Percentiles rank a stretch among this genome's conserved stretches.
phyloP scores from a whole-genome alignment of 37 sponge, comb jelly and placozoan species.

The Beroe ovata region DNA sequence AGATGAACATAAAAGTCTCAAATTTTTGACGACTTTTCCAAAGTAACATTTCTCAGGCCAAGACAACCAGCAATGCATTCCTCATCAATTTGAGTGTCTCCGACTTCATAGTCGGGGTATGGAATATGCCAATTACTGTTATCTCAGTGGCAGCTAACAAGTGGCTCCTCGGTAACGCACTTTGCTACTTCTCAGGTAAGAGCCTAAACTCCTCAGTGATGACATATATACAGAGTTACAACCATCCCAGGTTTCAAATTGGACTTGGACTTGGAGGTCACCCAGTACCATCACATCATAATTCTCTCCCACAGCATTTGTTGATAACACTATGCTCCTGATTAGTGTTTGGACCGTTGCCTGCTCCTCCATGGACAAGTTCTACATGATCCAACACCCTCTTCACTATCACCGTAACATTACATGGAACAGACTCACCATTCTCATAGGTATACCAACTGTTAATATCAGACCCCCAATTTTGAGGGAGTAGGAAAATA shows the following conservation, averaged over 20 bases:
- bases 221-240: no score
- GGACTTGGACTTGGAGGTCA: no score
- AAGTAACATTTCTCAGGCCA: conserved; percentile 43
- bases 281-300: no score
- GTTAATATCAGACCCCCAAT: not conserved
- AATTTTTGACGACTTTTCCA: no score
- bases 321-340: conserved; percentile 54
- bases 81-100: conserved; percentile 33
- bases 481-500: no score
- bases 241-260: no score
- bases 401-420: conserved; percentile 45
- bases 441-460: conserved; percentile 13
- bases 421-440: conserved; percentile 25
- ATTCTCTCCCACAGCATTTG: no score
- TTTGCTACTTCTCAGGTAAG: conserved; percentile 63
- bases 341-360: conserved; percentile 62
- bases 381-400: conserved; percentile 48
- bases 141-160: conserved; percentile 36
- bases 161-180: conserved; percentile 37
- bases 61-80: conserved; percentile 15
- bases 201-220: not conserved
- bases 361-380: conserved; percentile 54
- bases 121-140: conserved; percentile 64
- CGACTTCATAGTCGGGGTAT: conserved; percentile 46
- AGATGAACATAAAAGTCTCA: no score